These are phyloP conservation scores for Caenorhabditis sinica DNA, from an alignment of 2,888 invertebrate genomes.

Conservation along the genomic window DNA sequence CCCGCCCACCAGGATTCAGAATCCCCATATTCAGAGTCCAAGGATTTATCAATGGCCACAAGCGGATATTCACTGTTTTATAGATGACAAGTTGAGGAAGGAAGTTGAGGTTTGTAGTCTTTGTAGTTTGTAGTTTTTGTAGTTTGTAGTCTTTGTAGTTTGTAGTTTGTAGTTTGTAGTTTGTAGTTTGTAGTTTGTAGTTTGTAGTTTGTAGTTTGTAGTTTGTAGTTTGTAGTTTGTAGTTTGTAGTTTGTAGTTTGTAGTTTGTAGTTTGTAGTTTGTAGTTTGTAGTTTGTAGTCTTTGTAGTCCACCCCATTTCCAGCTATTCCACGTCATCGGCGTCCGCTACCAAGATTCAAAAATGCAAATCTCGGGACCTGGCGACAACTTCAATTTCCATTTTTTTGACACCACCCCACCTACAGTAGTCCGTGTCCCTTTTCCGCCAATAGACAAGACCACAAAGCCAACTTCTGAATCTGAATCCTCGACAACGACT, in stretches of 20 bases:
- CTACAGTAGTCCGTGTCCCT: neutral
- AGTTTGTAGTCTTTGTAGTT: neutral
- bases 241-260: neutral
- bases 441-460: too few species aligned
- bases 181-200: neutral
- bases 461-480: too few species aligned
- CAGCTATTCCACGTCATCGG: slow-evolving; percentile 35
- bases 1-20: neutral
- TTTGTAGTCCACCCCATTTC: neutral
- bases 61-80: slow-evolving; percentile 16
- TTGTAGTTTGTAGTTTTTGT: neutral
- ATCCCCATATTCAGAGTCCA: neutral
- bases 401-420: slow-evolving; percentile 2
- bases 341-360: slow-evolving; percentile 4
- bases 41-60: neutral
- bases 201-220: slow-evolving; percentile 7
- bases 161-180: neutral
- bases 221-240: neutral
- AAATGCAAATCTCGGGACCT: neutral
- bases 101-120: slow-evolving; percentile 16
- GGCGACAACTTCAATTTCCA: slow-evolving; percentile 10
- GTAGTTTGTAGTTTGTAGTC: neutral
- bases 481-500: too few species aligned
- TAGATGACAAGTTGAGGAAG: slow-evolving; percentile 12
- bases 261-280: neutral